A percentile compares a stretch with the other conserved stretches of the same genome.
phyloP scores from a whole-genome alignment of 2,888 invertebrate species.

The Hololepta plana region DNA sequence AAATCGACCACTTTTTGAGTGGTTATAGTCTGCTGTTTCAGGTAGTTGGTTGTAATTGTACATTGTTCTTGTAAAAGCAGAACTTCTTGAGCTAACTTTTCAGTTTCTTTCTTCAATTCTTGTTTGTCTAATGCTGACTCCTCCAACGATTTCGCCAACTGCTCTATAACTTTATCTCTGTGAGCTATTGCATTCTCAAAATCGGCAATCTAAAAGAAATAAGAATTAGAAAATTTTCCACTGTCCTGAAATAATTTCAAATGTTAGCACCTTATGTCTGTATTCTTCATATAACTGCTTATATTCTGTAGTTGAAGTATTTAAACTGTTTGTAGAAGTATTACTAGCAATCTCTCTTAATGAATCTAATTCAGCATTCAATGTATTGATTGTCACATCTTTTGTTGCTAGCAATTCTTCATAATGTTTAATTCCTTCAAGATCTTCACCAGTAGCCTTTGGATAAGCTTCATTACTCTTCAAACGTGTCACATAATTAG shows the following conservation, averaged over 20 bases:
- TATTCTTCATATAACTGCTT: constrained; percentile 54
- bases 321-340: constrained; percentile 32
- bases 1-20: too few species aligned
- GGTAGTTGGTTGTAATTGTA: constrained; percentile 26
- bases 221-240: constrained; percentile 4
- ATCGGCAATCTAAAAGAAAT: constrained; percentile 45
- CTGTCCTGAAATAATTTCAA: constrained; percentile 6
- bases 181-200: constrained; percentile 49
- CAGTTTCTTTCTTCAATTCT: constrained; percentile 18
- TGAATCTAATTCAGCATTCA: constrained; percentile 31
- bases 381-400: constrained; percentile 28
- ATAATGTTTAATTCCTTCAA: constrained; percentile 21
- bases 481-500: constrained; percentile 13
- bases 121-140: constrained; percentile 7
- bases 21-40: constrained; percentile 22
- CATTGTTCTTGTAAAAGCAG: constrained; percentile 31
- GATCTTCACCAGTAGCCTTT: constrained; percentile 5
- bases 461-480: constrained; percentile 6
- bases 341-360: constrained; percentile 29
- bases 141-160: constrained; percentile 45
- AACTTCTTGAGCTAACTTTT: constrained; percentile 40
- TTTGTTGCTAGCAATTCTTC: constrained; percentile 29
- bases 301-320: constrained; percentile 49
- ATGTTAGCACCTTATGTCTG: constrained; percentile 39
- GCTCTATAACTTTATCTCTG: constrained; percentile 52